A percentile compares a stretch with the other conserved stretches of the same genome.
Conservation (phyloP, 1,140 invertebrate species). For the Drosophila cardini region DNA sequence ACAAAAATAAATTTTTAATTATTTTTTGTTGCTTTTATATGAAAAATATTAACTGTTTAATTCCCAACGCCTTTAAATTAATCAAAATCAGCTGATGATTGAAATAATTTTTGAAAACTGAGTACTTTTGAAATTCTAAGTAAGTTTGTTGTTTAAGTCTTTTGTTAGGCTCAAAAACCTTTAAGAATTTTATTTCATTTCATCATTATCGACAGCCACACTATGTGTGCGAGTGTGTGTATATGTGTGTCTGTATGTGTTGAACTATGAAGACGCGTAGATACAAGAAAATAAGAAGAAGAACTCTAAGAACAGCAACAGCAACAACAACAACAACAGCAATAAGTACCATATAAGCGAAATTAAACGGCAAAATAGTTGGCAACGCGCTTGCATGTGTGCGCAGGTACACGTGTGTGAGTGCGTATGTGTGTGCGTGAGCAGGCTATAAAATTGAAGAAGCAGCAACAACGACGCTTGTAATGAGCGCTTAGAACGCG, state of each 20-base stretch:
- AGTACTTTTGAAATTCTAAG: neutral
- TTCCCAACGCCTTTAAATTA: neutral
- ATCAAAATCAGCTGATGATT: neutral
- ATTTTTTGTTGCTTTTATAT: neutral
- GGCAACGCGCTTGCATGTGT: slow-evolving; percentile 61
- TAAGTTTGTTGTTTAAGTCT: slow-evolving; percentile 41
- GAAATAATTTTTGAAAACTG: neutral
- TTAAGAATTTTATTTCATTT: slow-evolving; percentile 63
- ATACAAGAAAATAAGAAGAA: slow-evolving; percentile 55
- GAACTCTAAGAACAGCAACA: slow-evolving; percentile 39
- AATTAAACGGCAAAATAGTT: slow-evolving; percentile 83
- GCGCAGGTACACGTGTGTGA: slow-evolving; percentile 6
- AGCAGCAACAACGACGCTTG: slow-evolving; percentile 28
- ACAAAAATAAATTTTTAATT: too few relatives aligned
- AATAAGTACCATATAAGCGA: slow-evolving; percentile 80
- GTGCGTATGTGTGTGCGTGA: slow-evolving; percentile 19
- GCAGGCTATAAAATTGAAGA: slow-evolving; percentile 40
- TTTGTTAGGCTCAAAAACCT: slow-evolving; percentile 45
- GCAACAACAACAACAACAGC: slow-evolving; percentile 16
- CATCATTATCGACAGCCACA: slow-evolving; percentile 50
- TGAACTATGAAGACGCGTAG: slow-evolving; percentile 47
- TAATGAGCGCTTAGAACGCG: slow-evolving; percentile 74
- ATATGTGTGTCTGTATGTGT: slow-evolving; percentile 34
- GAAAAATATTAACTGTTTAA: neutral
- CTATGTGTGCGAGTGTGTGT: slow-evolving; percentile 14